Evolutionary conservation across 2,888 invertebrate species (phyloP), one percentile per base, ranked within the genome.

Genomic region (Lamellibrachia satsuma): DNA sequence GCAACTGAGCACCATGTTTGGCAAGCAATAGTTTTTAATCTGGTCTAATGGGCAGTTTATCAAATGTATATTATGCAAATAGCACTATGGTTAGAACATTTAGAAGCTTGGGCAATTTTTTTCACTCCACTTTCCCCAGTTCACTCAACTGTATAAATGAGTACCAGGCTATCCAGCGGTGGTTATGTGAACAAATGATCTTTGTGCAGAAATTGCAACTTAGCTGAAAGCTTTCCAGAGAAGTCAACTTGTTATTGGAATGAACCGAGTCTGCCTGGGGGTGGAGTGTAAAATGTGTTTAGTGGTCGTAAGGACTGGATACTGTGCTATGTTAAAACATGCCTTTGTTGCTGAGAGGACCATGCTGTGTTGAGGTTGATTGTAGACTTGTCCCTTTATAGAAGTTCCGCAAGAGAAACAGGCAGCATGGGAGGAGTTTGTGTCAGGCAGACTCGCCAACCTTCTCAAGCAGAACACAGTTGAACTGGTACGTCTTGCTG

Each of bases 401-500:
- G 96, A 96, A 92, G 93, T 97, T 27, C 95, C 97, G 55, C 96
- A 96, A 93, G 97, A 97, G 60, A 94, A 95, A 27, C 95, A 95
- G 92, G 95, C 96, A 92, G 96, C 95, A 92, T 97, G 97, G 97
- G 96, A 96, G 91, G 94, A 95, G 15, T 97, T 97, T 96, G 95
- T 96, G 7, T 94, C 95, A 27, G 96, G 96, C 75, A 94, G 96
- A n/a, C 95, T 97, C 93, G 95, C 96, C 93, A 96, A 96, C 90
- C 95, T 96, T 52, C 97, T 97, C 94, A 97, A 96, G 94, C 96
- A 95, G 93, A 96, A 97, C 93, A 95, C 96, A 92, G 95, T 96
- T 91, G 96, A 96, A 95, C 95, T 97, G 95, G 97, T 97, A 95
- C 96, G 96, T 94, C 7, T 27, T 0, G 39, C 57, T 39, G 39